Evolutionary conservation across 2,113 vertebrate species (phyloP).

Genomic region (Lophochroa leadbeateri): DNA sequence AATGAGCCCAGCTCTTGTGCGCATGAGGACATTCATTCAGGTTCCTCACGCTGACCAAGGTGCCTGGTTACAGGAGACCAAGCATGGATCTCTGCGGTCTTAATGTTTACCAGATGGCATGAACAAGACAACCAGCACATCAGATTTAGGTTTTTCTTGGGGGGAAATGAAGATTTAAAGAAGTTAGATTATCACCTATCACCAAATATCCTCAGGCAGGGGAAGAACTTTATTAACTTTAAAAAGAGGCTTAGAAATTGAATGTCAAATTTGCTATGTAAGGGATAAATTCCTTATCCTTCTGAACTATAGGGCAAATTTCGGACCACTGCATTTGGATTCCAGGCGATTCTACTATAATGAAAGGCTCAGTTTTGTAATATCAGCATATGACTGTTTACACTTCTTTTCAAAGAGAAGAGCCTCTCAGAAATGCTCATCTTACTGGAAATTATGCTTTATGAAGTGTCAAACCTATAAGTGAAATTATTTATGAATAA

Average conservation of each 20-base stretch:
- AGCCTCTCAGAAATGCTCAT: neutral
- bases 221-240: neutral
- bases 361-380: neutral
- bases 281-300: neutral
- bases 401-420: neutral
- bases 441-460: neutral
- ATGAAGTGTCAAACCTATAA: neutral
- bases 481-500: constrained; percentile 6
- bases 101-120: neutral
- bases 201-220: neutral
- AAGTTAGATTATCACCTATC: neutral
- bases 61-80: neutral
- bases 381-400: neutral
- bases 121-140: neutral
- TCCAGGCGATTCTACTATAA: neutral
- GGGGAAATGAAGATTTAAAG: neutral
- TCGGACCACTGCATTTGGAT: neutral
- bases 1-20: neutral
- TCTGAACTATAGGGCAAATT: neutral
- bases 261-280: neutral
- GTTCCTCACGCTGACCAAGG: neutral
- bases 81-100: accelerated
- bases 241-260: neutral
- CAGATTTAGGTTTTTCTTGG: neutral
- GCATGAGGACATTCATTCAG: accelerated